Conservation (phyloP, 2,888 invertebrate genomes). For the Allygus modestus region DNA sequence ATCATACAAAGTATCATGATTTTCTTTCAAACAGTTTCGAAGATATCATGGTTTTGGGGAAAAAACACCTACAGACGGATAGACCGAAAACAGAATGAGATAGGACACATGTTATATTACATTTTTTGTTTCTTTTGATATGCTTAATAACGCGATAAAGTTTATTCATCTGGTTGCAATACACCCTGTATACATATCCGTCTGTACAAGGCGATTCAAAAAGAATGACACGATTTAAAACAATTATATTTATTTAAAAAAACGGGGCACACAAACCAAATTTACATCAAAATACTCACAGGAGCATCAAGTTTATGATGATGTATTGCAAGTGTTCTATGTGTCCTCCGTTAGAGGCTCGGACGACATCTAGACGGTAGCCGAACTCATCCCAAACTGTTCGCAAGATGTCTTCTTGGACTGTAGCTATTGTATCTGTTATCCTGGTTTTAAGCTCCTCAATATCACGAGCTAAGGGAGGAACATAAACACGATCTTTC, state of each 20-base stretch:
- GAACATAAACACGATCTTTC: slow-evolving; percentile 2
- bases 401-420: slow-evolving; percentile 5
- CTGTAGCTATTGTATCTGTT: neutral
- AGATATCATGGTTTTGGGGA: no score
- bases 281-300: slow-evolving; percentile 10
- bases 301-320: neutral
- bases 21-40: no score
- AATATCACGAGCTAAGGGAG: neutral
- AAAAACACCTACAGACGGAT: no score
- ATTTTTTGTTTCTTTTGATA: no score
- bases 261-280: neutral
- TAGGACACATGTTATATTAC: no score
- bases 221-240: neutral
- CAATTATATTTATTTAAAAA: neutral
- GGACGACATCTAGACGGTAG: neutral
- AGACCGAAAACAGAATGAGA: no score
- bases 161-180: no score
- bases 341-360: neutral
- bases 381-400: neutral
- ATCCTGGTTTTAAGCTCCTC: slow-evolving; percentile 1
- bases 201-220: neutral
- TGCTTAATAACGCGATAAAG: no score
- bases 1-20: no score
- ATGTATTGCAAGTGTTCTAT: slow-evolving; percentile 3
- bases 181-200: no score